Evolutionary conservation across 1,140 invertebrate genomes (phyloP), one percentile per base, ranked within the genome.

Genomic region (Ooceraea biroi): DNA sequence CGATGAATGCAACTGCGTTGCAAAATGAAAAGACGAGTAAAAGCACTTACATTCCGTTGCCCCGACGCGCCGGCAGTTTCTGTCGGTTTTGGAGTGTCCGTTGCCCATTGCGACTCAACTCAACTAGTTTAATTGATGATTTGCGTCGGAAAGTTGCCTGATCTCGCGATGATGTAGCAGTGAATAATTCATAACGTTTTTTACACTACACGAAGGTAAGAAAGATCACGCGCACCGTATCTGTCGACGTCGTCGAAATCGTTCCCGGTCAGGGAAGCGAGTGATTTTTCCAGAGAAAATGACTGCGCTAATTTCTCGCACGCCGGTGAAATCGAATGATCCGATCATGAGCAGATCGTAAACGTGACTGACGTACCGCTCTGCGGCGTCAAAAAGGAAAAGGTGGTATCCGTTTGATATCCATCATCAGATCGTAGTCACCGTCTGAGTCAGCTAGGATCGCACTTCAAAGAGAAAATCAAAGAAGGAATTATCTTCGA

Each of bases 301-400:
- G 36, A n/a, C 14, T 22, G 44, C 30, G 1, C 57, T 44, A 46
- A 46, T 14, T 17, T 48, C 19, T 58, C n/a, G 44, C 50, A 17
- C 44, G 17, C 57, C 19, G 25, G 48, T 83, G 58, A 89, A 89
- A 89, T 71, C 76, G 66, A 17, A 19, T 58, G 60, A 27, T 73
- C 72, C 50, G 82, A 84, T 58, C 85, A 46, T 76, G 76, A 78
- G 44, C 25, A 52, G 60, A 89, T 78, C 76, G 77, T 82, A 69
- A 89, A 77, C 63, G 58, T 84, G 12, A 89, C 86, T 89, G 76
- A 63, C 58, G 82, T 46, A 30, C 41, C 27, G 12, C 36, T 48
- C n/a, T 60, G 41, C 41, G 17, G 55, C 50, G 11, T 55, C 36
- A n/a, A 71, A 48, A 66, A 55, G 44, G 50, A 66, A 61, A 41